Base-by-base conservation (phyloP, 2,113 vertebrate species). In the Nestor notabilis region DNA sequence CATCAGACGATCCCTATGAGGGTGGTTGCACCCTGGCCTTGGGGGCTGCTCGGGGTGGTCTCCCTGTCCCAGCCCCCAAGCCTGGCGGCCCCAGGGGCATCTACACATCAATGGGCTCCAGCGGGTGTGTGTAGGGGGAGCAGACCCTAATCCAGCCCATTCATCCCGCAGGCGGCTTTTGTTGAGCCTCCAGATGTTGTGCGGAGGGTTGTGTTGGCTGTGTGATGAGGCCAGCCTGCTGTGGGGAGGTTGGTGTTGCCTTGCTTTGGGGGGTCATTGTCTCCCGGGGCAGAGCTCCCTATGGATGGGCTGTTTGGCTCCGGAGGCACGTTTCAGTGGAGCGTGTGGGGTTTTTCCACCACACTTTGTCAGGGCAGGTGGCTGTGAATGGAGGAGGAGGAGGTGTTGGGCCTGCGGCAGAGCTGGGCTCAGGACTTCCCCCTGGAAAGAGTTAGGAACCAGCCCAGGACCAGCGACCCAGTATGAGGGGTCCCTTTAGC, bases 91-190 rank as follows among this genome's bases (percentile, higher is more conserved):
- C 84, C 87, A 60, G 17, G 72, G 87, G 58, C 89, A 97, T 97
- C 93, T 97, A 93, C 93, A 96, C 95, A 93, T 97, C 90, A 97
- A 92, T 95, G 89, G 83, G 46, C 68, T 95, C 20, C 13, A 17
- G 79, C 10, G 10, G 56, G 50, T 23, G 37, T n/a, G 56, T 24
- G 33, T 35, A 13, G 50, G 58, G 83, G 84, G 70, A 80, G 93
- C 85, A 39, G 80, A 47, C 50, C 78, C 64, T 96, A 95, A 95
- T 96, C 93, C 90, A 47, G 28, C 81, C 76, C 81, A 85, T 94
- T 96, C 89, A 93, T 56, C 52, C 33, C 72, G 5, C 37, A 3
- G 13, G 75, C 65, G 35, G 89, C 84, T 96, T 95, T 93, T 95
- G 88, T 97, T 93, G 81, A 47, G 43, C 31, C 65, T 94, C 79